Percentiles rank a stretch among this genome's conserved stretches.
These are phyloP conservation scores for Grus americana DNA, from an alignment of 2,113 vertebrate species.

Conservation along the genomic window DNA sequence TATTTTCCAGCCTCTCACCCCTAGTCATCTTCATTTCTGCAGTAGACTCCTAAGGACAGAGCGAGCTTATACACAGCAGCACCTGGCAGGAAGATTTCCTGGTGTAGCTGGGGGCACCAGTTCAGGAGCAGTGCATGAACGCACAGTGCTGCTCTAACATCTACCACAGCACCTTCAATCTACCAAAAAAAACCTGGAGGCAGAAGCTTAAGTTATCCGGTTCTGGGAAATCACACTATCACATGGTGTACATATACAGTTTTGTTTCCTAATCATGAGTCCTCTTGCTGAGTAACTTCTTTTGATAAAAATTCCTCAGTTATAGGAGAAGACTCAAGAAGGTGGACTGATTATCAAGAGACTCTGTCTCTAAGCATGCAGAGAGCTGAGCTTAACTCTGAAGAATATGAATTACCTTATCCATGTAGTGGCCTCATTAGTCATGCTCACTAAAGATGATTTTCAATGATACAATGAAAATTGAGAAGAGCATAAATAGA, in stretches of 20 bases:
- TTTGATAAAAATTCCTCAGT: not conserved
- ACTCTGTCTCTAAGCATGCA: not conserved
- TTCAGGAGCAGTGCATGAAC: not conserved
- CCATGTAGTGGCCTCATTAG: not conserved
- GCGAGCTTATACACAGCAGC: not conserved
- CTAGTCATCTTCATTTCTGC: not conserved
- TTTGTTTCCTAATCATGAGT: not conserved
- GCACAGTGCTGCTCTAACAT: not conserved
- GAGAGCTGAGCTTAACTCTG: not conserved
- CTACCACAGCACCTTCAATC: not conserved
- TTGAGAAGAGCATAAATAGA: constrained; percentile 6
- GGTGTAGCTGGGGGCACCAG: not conserved
- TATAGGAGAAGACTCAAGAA: not conserved
- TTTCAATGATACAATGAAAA: constrained; percentile 1
- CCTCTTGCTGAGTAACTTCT: not conserved
- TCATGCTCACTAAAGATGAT: not conserved
- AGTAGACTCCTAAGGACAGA: not conserved
- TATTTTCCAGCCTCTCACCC: not conserved
- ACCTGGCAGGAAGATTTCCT: not conserved
- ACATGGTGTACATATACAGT: rapidly evolving
- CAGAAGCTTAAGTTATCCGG: not conserved
- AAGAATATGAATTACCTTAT: not conserved
- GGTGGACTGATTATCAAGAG: not conserved
- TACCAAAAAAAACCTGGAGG: not conserved
- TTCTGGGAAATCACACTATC: not conserved